Evolutionary conservation across 2,797 vertebrate species (phyloP).

Genomic region (Phoebastria nigripes): DNA sequence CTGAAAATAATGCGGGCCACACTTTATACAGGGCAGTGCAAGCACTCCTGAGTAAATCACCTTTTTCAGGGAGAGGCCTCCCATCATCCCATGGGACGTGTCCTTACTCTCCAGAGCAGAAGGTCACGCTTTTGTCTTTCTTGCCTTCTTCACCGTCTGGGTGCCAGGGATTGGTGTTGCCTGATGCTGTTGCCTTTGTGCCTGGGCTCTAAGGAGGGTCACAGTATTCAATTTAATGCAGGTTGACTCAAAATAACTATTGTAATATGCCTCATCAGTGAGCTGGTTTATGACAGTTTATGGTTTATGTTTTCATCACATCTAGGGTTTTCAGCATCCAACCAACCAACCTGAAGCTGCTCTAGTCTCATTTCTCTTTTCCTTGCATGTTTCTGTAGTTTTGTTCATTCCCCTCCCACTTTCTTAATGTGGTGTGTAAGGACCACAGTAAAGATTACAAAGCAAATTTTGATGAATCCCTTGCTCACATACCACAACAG

Average conservation of each 20-base stretch:
- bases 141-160: not conserved
- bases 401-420: not conserved
- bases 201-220: not conserved
- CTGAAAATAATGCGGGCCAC: not conserved
- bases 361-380: not conserved
- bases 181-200: not conserved
- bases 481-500: not conserved
- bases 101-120: not conserved
- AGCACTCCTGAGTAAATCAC: not conserved
- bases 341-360: not conserved
- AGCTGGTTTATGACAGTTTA: not conserved
- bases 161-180: not conserved
- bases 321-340: not conserved
- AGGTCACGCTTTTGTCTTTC: not conserved
- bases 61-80: not conserved
- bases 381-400: not conserved
- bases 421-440: not conserved
- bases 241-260: not conserved
- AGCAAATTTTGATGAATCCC: not conserved
- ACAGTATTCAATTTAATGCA: not conserved
- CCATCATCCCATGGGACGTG: rapidly evolving
- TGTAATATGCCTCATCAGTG: not conserved
- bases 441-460: not conserved
- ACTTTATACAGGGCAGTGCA: not conserved
- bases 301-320: not conserved